These are phyloP conservation scores for Mycteria americana DNA, from an alignment of 2,797 vertebrate species.

Conservation along the genomic window DNA sequence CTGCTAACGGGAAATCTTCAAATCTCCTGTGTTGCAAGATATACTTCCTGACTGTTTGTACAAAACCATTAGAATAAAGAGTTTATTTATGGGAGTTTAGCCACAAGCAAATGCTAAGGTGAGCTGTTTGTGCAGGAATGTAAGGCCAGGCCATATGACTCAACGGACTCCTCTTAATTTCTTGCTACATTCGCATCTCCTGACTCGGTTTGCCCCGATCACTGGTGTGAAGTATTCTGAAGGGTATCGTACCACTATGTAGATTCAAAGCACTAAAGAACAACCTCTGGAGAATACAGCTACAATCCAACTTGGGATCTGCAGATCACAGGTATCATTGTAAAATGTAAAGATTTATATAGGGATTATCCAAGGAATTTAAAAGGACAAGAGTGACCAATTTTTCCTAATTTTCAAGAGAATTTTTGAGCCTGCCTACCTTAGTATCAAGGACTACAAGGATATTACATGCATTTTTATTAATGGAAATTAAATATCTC, in stretches of 20 bases:
- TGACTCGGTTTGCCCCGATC: not conserved
- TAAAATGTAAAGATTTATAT: not conserved
- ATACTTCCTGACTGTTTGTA: slow-evolving; percentile 16
- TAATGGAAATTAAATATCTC: not conserved
- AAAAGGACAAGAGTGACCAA: not conserved
- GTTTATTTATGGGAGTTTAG: slow-evolving; percentile 19
- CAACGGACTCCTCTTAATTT: not conserved
- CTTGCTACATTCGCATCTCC: not conserved
- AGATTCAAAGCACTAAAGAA: not conserved
- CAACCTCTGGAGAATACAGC: not conserved
- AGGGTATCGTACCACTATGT: not conserved
- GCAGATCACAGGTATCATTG: not conserved
- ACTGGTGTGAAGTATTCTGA: not conserved
- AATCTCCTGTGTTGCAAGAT: not conserved
- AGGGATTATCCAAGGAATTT: not conserved
- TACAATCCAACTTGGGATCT: not conserved
- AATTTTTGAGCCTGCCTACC: not conserved
- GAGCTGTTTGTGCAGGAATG: not conserved
- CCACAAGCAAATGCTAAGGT: slow-evolving; percentile 22
- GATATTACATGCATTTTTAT: not conserved
- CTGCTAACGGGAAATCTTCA: slow-evolving; percentile 30
- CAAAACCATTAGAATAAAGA: not conserved
- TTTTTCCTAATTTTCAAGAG: not conserved
- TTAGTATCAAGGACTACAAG: not conserved
- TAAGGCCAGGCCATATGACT: not conserved